Conservation (phyloP, 1,140 invertebrate species). For the Megalonaias nervosa region DNA sequence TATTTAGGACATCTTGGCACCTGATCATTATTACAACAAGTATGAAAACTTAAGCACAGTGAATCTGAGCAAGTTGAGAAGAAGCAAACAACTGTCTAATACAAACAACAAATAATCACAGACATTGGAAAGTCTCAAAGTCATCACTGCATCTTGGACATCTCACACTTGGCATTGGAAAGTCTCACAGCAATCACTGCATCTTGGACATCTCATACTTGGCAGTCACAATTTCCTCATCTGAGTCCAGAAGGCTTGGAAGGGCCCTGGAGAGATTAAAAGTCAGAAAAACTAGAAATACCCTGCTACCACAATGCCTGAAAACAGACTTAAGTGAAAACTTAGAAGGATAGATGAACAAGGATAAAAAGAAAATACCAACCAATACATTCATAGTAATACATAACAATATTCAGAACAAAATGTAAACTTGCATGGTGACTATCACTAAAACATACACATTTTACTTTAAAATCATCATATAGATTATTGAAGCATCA, state of each 20-base stretch:
- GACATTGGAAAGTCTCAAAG: conserved; percentile 72
- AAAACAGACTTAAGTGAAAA: no score
- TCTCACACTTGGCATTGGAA: conserved; percentile 83
- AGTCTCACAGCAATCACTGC: conserved; percentile 75
- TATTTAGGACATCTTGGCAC: no score
- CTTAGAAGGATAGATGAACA: conserved; percentile 17
- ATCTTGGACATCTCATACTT: conserved; percentile 94
- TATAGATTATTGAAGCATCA: no score
- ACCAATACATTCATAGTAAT: background rate
- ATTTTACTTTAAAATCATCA: no score
- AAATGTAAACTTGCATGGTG: conserved; percentile 2
- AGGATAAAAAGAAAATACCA: background rate
- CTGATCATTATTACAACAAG: no score
- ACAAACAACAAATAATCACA: no score
- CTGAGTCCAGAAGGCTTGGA: conserved; percentile 89
- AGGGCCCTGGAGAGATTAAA: conserved; percentile 75
- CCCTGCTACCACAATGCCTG: no score
- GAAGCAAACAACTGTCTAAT: no score
- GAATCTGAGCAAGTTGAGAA: no score
- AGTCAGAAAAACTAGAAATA: background rate
- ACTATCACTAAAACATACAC: conserved; percentile 15
- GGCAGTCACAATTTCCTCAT: conserved; percentile 90
- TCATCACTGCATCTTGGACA: conserved; percentile 89
- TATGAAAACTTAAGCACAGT: no score
- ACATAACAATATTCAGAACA: conserved; percentile 14